phyloP scores from a whole-genome alignment of 2,888 invertebrate genomes.

The Erebia ligea region DNA sequence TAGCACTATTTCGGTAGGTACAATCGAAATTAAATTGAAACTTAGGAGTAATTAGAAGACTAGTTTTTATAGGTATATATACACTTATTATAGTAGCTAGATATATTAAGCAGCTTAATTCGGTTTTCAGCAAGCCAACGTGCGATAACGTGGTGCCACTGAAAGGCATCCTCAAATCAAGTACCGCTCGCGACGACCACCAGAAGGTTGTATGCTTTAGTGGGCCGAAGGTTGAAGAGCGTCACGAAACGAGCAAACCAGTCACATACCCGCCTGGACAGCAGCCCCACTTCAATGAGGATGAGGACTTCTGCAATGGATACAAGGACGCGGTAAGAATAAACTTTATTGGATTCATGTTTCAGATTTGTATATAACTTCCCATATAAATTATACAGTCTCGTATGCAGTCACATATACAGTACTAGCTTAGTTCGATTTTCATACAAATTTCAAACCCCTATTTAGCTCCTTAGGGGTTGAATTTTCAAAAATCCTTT shows the following conservation, averaged over 20 bases:
- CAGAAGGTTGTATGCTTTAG: conserved; percentile 79
- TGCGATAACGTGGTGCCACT: conserved; percentile 65
- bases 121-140: conserved; percentile 59
- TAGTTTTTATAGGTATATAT: too few species aligned
- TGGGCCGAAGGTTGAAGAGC: conserved; percentile 65
- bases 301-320: conserved; percentile 63
- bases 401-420: too few species aligned
- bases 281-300: conserved; percentile 64
- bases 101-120: too few species aligned
- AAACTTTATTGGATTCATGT: conserved; percentile 12
- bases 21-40: too few species aligned
- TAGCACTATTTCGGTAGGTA: too few species aligned
- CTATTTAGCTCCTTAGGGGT: too few species aligned
- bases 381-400: too few species aligned
- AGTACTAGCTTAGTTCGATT: too few species aligned
- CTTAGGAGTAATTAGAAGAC: too few species aligned
- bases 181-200: conserved; percentile 68
- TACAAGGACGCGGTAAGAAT: conserved; percentile 60
- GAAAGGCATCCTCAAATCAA: conserved; percentile 74
- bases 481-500: too few species aligned
- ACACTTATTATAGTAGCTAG: too few species aligned
- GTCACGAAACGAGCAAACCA: conserved; percentile 45
- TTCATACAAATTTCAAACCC: too few species aligned
- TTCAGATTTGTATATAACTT: background rate
- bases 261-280: conserved; percentile 57